Percentiles rank a stretch among this genome's conserved stretches.
phyloP scores from a whole-genome alignment of 1,140 invertebrate species.

The Frieseomelitta varia region DNA sequence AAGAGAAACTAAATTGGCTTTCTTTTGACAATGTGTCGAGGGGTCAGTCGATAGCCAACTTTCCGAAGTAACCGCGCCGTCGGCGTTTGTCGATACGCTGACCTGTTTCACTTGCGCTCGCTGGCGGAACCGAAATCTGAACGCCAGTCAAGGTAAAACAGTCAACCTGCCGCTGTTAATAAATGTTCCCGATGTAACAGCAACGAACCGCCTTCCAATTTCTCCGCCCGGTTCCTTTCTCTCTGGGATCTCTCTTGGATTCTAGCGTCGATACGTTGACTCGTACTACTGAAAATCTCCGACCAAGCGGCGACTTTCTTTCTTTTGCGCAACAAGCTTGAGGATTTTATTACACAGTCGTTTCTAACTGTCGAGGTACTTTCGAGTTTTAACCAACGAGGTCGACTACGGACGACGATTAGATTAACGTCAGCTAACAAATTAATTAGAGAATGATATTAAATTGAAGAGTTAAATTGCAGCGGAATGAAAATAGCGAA shows the following conservation, averaged over 20 bases:
- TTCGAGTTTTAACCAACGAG: too few relatives aligned
- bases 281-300: not conserved
- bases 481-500: too few relatives aligned
- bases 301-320: too few relatives aligned
- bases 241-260: too few relatives aligned
- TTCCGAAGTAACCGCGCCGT: not conserved
- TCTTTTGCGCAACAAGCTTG: too few relatives aligned
- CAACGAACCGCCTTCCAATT: not conserved
- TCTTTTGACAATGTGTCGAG: not conserved
- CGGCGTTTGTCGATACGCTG: not conserved
- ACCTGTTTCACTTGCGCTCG: not conserved
- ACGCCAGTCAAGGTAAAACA: not conserved
- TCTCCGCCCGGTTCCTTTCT: too few relatives aligned
- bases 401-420: too few relatives aligned
- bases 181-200: not conserved
- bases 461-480: too few relatives aligned
- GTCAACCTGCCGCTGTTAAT: not conserved
- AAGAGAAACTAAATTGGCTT: not conserved
- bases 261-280: slow-evolving; percentile 9
- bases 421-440: too few relatives aligned
- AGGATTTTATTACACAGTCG: too few relatives aligned
- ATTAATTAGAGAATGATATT: too few relatives aligned
- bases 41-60: not conserved
- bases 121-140: not conserved
- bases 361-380: too few relatives aligned